Conservation (phyloP, 2,888 invertebrate species). For the Apocheima hispidaria region DNA sequence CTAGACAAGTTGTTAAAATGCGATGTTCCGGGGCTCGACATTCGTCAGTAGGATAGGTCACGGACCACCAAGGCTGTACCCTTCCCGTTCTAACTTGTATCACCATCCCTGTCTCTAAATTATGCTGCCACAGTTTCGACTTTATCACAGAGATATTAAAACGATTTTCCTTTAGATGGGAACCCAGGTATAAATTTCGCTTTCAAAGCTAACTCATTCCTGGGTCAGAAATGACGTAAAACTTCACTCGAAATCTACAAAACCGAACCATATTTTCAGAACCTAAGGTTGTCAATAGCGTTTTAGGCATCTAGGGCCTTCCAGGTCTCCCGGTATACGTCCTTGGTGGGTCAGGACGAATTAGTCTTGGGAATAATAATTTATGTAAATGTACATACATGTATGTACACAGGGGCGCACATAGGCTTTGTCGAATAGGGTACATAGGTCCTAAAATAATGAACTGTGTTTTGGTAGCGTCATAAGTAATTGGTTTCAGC, state of each 20-base stretch:
- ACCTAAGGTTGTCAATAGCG: slow-evolving; percentile 45
- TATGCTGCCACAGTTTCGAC: slow-evolving; percentile 53
- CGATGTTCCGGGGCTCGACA: slow-evolving; percentile 84
- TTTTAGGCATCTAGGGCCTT: slow-evolving; percentile 59
- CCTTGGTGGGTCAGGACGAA: slow-evolving; percentile 83
- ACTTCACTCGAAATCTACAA: slow-evolving; percentile 29
- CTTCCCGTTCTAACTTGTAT: slow-evolving; percentile 62
- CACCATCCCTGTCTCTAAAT: slow-evolving; percentile 55
- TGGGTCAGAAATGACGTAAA: slow-evolving; percentile 57
- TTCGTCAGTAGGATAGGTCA: slow-evolving; percentile 86
- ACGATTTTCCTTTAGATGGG: slow-evolving; percentile 35
- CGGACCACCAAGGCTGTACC: slow-evolving; percentile 74
- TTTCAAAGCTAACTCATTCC: slow-evolving; percentile 70
- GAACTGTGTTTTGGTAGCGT: slow-evolving; percentile 47
- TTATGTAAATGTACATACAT: slow-evolving; percentile 79
- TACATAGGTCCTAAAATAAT: slow-evolving; percentile 53
- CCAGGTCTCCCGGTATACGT: slow-evolving; percentile 72
- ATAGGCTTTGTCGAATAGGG: slow-evolving; percentile 49
- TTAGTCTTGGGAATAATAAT: slow-evolving; percentile 84
- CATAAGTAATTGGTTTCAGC: slow-evolving; percentile 39
- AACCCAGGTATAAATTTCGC: slow-evolving; percentile 81
- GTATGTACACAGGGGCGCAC: slow-evolving; percentile 57
- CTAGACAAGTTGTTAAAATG: slow-evolving; percentile 83
- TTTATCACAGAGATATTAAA: slow-evolving; percentile 45
- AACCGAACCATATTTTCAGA: slow-evolving; percentile 29